Conservation (phyloP, 2,113 vertebrate genomes). For the Megaceryle maxima region DNA sequence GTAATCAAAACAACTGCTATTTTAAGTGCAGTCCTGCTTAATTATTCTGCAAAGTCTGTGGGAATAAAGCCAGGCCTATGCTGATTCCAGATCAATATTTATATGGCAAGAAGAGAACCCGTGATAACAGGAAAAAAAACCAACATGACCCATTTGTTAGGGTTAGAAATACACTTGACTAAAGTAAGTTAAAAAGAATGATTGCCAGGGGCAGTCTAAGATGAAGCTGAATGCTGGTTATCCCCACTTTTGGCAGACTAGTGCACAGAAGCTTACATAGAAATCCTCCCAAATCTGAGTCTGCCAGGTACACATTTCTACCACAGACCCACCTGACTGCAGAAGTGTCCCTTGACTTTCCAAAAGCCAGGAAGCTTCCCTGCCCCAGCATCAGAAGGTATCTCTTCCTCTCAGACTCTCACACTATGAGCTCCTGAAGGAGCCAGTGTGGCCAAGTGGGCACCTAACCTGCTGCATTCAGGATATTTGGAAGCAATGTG, state of each 20-base stretch:
- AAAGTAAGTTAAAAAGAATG: not conserved
- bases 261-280: not conserved
- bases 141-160: not conserved
- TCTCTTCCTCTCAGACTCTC: not conserved
- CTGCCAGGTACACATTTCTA: not conserved
- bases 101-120: not conserved
- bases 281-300: not conserved
- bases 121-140: not conserved
- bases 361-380: not conserved
- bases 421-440: not conserved
- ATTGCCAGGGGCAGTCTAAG: rapidly evolving
- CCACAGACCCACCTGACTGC: no score
- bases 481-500: not conserved
- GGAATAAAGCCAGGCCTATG: not conserved
- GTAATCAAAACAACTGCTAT: not conserved
- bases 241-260: not conserved
- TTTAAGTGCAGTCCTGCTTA: not conserved
- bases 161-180: not conserved
- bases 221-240: not conserved
- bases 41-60: not conserved
- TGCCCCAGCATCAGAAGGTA: not conserved
- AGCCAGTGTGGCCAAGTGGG: not conserved
- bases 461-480: not conserved
- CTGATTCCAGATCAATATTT: not conserved
- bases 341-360: not conserved